These are phyloP conservation scores for Plutomurus gul DNA, from an alignment of 1,140 invertebrate species.

Conservation along the genomic window DNA sequence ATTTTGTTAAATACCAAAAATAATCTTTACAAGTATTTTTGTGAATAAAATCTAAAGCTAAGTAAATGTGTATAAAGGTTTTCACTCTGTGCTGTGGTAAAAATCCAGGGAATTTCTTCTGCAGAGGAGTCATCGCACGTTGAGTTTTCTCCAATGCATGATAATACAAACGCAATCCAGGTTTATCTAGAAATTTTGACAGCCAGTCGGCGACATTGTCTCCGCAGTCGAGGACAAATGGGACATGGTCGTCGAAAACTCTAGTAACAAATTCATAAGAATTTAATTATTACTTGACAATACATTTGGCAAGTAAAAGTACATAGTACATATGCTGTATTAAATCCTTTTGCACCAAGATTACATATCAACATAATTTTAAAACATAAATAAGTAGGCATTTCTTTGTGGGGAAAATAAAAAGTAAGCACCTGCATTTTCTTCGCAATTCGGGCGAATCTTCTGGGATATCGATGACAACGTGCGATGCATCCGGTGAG, in stretches of 20 bases:
- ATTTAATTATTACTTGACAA: neutral
- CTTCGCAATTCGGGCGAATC: constrained; percentile 11
- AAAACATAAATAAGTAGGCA: neutral
- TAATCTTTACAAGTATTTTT: neutral
- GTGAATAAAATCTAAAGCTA: neutral
- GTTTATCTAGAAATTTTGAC: constrained; percentile 53
- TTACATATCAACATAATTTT: neutral
- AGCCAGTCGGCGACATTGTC: constrained; percentile 56
- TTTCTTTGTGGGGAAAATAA: neutral
- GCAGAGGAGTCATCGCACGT: constrained; percentile 52
- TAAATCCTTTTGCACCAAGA: neutral
- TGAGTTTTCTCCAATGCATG: constrained; percentile 52
- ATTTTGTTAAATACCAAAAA: neutral
- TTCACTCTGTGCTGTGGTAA: constrained; percentile 35
- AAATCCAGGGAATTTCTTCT: constrained; percentile 50
- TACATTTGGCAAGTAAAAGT: neutral
- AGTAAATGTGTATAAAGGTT: neutral
- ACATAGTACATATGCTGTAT: too few relatives aligned
- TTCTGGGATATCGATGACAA: constrained; percentile 39
- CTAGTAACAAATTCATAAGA: constrained; percentile 37
- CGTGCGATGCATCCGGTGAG: neutral
- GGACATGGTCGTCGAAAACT: constrained; percentile 45
- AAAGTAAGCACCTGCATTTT: constrained; percentile 40
- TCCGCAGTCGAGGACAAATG: constrained; percentile 56
- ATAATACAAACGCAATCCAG: constrained; percentile 55